These are phyloP conservation scores for Dolichopus griseipennis DNA, from an alignment of 2,888 invertebrate genomes.

Conservation along the genomic window DNA sequence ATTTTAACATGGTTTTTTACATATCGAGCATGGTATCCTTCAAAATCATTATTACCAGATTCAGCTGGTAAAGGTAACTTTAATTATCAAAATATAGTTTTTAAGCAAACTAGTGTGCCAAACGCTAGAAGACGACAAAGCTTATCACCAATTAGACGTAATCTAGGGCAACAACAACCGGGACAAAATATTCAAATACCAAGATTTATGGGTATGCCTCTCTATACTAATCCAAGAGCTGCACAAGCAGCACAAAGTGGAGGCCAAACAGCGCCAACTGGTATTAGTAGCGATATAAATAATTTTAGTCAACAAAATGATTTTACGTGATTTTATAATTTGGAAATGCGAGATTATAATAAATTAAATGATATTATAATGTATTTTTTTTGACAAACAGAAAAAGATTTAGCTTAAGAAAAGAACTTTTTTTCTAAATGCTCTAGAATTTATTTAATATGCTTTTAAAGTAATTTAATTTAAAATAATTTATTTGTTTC, in stretches of 20 bases:
- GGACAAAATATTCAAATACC: constrained; percentile 36
- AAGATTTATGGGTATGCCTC: constrained; percentile 73
- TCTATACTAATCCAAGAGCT: constrained; percentile 45
- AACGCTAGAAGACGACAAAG: constrained; percentile 29
- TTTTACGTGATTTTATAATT: background rate
- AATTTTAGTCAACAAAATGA: background rate
- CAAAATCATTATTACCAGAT: constrained; percentile 54
- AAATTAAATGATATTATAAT: background rate
- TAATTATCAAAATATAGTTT: constrained; percentile 56
- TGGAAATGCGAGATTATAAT: background rate
- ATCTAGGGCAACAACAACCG: constrained; percentile 8
- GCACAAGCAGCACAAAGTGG: constrained; percentile 17
- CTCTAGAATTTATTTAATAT: too few relatives aligned
- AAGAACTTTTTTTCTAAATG: background rate
- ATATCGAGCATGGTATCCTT: constrained; percentile 69
- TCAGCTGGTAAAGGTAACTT: constrained; percentile 72
- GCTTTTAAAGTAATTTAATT: background rate
- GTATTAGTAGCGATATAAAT: background rate
- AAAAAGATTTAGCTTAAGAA: background rate
- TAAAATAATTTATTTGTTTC: background rate
- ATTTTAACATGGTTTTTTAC: constrained; percentile 84
- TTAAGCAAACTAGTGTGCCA: constrained; percentile 26
- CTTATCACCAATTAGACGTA: constrained; percentile 21
- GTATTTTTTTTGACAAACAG: background rate
- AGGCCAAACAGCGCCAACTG: background rate